These are phyloP conservation scores for Hippoglossus stenolepis DNA, from an alignment of 2,113 vertebrate species.

Conservation along the genomic window DNA sequence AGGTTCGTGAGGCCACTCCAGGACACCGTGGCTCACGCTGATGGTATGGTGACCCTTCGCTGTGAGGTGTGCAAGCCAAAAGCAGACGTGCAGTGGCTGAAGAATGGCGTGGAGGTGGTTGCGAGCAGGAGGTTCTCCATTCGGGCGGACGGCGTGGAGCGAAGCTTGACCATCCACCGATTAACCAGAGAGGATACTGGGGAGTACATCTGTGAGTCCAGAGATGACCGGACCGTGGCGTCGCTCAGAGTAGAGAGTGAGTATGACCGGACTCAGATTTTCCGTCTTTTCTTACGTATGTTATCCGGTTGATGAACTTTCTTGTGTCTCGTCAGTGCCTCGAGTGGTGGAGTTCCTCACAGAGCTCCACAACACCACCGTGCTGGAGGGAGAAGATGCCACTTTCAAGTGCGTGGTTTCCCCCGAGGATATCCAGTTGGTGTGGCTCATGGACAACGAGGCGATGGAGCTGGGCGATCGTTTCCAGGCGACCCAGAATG, in stretches of 20 bases:
- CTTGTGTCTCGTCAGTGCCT: constrained; percentile 80
- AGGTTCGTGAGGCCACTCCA: constrained; percentile 84
- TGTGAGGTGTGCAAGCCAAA: constrained; percentile 88
- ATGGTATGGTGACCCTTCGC: constrained; percentile 84
- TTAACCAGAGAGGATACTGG: constrained; percentile 84
- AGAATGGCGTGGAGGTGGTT: constrained; percentile 80
- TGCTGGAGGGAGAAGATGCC: constrained; percentile 92
- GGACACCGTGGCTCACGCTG: constrained; percentile 82
- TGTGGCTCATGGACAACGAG: constrained; percentile 90
- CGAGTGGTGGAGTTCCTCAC: constrained; percentile 90
- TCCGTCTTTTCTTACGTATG: background rate
- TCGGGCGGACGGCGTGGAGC: constrained; percentile 83
- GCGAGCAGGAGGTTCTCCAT: constrained; percentile 78
- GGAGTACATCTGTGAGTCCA: constrained; percentile 86
- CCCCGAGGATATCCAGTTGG: constrained; percentile 87
- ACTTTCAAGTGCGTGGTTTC: constrained; percentile 93
- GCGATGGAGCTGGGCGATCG: constrained; percentile 70
- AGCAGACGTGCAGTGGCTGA: constrained; percentile 88
- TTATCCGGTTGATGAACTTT: background rate
- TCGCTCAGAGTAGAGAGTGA: constrained; percentile 85
- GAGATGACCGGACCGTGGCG: constrained; percentile 84
- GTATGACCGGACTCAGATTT: constrained; percentile 9
- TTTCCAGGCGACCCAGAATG: constrained; percentile 80
- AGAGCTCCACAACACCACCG: constrained; percentile 88
- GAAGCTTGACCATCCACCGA: constrained; percentile 88